Base-by-base conservation (phyloP, 2,113 vertebrate genomes). In the Psittacara wagleri region DNA sequence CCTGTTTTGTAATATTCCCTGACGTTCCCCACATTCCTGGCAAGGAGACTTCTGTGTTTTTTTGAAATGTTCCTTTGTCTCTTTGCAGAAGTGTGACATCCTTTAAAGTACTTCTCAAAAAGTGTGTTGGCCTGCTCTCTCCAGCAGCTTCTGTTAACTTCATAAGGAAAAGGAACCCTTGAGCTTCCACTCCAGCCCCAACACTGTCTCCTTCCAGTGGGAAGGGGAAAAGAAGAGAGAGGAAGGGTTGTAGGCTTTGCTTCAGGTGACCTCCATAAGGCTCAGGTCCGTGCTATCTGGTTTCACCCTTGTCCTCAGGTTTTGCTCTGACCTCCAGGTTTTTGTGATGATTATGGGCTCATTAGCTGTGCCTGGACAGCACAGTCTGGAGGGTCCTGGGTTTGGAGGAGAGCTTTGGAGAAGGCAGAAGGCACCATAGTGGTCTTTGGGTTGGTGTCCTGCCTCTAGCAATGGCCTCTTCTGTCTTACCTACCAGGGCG, bases 21-120 rank as follows among this genome's bases (percentile, higher is more conserved):
- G 66, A 84, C 94, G 92, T 97, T 97, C 93, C 86, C 86, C 46
- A 75, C 92, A 94, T 97, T 98, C 97, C 95, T 97, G 94, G 88
- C 80, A 88, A 94, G 62, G 52, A 84, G 57, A 66, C 43, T 79
- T 75, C 81, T 94, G 19, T 69, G 11, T 55, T 83, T 80, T 80
- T 78, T 85, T 43, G 0, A 31, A 88, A 69, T 79, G 52, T 82
- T 94, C 69, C 76, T 97, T 94, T 23, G 7, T 86, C 44, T 96
- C 70, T 95, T 91, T 91, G 79, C 69, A 95, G 79, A 91, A 79
- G 64, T 83, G 43, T 82, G 86, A 86, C 77, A 80, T 46, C 69
- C 59, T 90, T 88, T 52, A 43, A 63, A 18, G 46, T 62, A 6
- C 46, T 85, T 64, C 74, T 89, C 77, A 37, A 75, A 63, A 61